Conservation (phyloP, 2,797 vertebrate genomes). For the Pseudochirops corinnae region DNA sequence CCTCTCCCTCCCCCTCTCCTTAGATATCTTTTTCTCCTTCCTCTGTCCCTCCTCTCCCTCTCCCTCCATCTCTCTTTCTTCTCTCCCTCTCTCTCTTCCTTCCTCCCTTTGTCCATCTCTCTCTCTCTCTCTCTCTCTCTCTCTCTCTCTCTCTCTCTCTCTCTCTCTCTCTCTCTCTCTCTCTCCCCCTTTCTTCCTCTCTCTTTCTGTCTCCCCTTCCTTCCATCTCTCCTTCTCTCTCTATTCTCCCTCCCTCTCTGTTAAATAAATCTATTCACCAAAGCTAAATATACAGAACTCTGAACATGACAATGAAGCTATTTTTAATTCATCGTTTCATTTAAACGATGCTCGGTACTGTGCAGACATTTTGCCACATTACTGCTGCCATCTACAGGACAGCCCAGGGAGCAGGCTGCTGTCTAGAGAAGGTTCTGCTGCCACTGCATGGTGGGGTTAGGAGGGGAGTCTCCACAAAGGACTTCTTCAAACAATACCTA, state of each 20-base stretch:
- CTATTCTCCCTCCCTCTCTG: background rate
- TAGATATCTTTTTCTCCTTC: no score
- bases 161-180: background rate
- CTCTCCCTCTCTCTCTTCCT: no score
- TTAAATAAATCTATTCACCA: slow-evolving; percentile 77
- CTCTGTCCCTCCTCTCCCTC: background rate
- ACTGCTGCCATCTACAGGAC: slow-evolving; percentile 80
- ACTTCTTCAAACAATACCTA: slow-evolving; percentile 62
- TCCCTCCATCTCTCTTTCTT: background rate
- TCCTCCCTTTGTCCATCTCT: no score
- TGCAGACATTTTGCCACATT: slow-evolving; percentile 62
- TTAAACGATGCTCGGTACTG: slow-evolving; percentile 57
- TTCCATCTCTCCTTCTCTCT: background rate
- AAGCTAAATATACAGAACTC: slow-evolving; percentile 78
- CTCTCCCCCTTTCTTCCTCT: background rate
- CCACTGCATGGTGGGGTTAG: slow-evolving; percentile 49
- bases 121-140: background rate
- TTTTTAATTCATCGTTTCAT: slow-evolving; percentile 81
- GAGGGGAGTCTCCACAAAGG: slow-evolving; percentile 35
- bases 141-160: background rate
- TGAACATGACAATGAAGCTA: slow-evolving; percentile 80
- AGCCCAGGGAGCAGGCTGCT: slow-evolving; percentile 37
- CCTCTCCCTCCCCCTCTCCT: background rate
- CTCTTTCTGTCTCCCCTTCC: background rate
- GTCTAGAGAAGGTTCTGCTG: background rate